Conservation (phyloP, 2,888 invertebrate species). For the Octodonta nipae region DNA sequence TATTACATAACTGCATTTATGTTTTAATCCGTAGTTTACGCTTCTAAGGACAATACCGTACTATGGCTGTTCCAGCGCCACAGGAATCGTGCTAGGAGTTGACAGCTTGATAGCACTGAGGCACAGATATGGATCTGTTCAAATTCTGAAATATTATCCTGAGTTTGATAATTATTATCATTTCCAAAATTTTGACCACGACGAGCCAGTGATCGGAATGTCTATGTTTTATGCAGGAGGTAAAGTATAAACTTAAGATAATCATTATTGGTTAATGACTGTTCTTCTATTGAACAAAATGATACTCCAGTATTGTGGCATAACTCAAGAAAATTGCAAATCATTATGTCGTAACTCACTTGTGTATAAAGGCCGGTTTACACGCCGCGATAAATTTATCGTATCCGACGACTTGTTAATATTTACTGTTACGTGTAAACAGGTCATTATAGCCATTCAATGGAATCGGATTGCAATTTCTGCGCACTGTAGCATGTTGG, state of each 20-base stretch:
- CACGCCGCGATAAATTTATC: too few relatives aligned
- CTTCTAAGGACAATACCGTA: constrained; percentile 23
- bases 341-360: too few relatives aligned
- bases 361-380: too few relatives aligned
- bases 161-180: constrained; percentile 27
- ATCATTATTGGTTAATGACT: not conserved
- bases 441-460: too few relatives aligned
- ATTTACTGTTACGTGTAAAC: too few relatives aligned
- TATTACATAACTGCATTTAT: not conserved
- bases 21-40: constrained; percentile 21
- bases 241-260: constrained; percentile 10
- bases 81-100: constrained; percentile 23
- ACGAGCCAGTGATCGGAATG: constrained; percentile 22
- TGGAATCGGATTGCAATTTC: too few relatives aligned
- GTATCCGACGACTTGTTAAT: too few relatives aligned
- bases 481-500: too few relatives aligned
- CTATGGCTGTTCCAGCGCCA: constrained; percentile 24
- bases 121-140: constrained; percentile 22
- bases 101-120: constrained; percentile 29
- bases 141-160: constrained; percentile 28
- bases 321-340: too few relatives aligned
- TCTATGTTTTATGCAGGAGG: constrained; percentile 29
- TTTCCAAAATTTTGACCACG: constrained; percentile 26
- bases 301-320: too few relatives aligned
- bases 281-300: too few relatives aligned